Evolutionary conservation across 2,888 invertebrate genomes (phyloP), one percentile per base, ranked within the genome.

Genomic region (Spisula subtruncata): DNA sequence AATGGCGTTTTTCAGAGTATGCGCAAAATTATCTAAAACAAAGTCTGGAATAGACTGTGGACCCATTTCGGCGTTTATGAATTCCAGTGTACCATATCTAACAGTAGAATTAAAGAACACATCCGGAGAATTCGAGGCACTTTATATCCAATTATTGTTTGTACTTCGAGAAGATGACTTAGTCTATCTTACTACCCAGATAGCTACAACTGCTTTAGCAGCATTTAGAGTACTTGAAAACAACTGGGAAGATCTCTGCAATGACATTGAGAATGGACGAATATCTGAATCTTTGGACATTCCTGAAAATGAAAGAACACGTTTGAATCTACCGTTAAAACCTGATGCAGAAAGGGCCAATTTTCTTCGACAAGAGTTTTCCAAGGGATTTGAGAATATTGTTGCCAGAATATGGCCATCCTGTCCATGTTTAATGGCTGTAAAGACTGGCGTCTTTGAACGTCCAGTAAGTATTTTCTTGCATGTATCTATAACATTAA

Each of bases 81-180:
- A 12, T 18, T 8, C 1, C 6, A 56, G n/a, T n/a, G 20, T 80
- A 16, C 85, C 85, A 16, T 85, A 56, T 46, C 66, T 86, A 0
- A 87, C 88, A 0, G 41, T 60, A 6, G 20, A n/a, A 56, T 54
- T 66, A 6, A 18, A 51, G 10, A 51, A 60, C 6, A 32, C 85
- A 18, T 29, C 66, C 16, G 80, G 80, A 1, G 90, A 90, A 71
- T 46, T 35, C 12, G 83, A 85, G 25, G 25, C 82, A 20, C 20
- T 90, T 29, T 92, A 92, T 46, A 81, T 89, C 16, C 87, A 88
- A 25, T 48, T 87, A 16, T 60, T 90, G 14, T 92, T 92, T 66
- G 87, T 83, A 18, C 48, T 92, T 10, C 29, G 71, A 20, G 89
- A 89, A 41, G 80, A 82, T 1, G 84, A 90, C 54, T 48, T 87